Evolutionary conservation across 2,113 vertebrate genomes (phyloP), one percentile per base, ranked within the genome.

Genomic region (Petaurus breviceps): DNA sequence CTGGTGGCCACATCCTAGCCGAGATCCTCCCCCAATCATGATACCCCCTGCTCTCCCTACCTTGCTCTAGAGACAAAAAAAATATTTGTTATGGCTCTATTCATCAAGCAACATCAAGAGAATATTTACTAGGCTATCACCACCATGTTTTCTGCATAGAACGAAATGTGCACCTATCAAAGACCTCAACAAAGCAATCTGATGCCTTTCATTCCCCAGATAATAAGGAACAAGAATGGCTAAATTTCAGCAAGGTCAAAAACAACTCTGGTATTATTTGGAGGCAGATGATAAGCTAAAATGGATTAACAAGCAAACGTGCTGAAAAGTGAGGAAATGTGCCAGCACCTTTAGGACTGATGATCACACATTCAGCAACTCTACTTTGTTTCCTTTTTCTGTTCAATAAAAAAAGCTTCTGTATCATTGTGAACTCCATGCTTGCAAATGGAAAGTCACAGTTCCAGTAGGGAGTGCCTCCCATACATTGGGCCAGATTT

Each of bases 211-310:
- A 95, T 84, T 92, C 51, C 92, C 93, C 96, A 97, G 47, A 57
- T 97, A 97, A 96, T 94, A 97, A 98, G 98, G 14, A 84, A 92
- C 92, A 96, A 95, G 37, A n/a, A n/a, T 94, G 98, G 96, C 43
- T 92, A 96, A 5, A 24, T 90, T 95, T 95, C 54, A 92, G 16
- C 43, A 22, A 92, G 37, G 57, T 54, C 89, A 14, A 54, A 95
- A 97, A 7, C 14, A 77, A n/a, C 68, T n/a, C 6, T 19, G 37
- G 37, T 16, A 37, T 19, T 77, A 19, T 77, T 22, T 77, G 68
- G 61, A 68, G 57, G 57, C 28, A 68, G 61, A 37, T 16, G 12
- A 68, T 24, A 37, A 37, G 68, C 14, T 22, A n/a, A 77, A n/a
- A n/a, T n/a, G 37, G 68, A n/a, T 22, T 22, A n/a, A 5, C 68